phyloP scores from a whole-genome alignment of 2,113 vertebrate species.

The Lutjanus erythropterus region DNA sequence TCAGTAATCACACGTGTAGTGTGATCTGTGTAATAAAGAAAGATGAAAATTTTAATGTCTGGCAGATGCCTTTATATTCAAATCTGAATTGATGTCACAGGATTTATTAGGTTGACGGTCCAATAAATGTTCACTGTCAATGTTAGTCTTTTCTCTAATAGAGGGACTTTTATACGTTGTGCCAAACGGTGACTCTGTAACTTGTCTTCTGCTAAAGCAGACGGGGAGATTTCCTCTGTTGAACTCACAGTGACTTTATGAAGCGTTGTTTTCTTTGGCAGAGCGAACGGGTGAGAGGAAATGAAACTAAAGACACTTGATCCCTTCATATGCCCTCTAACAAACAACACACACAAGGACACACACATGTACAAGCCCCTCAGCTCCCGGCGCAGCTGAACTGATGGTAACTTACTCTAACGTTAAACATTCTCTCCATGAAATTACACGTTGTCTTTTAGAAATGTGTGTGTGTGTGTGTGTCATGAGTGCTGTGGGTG shows the following conservation, averaged over 20 bases:
- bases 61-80: neutral
- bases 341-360: constrained; percentile 22
- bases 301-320: constrained; percentile 70
- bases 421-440: constrained; percentile 6
- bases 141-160: too few relatives aligned
- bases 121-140: too few relatives aligned
- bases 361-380: neutral
- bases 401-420: constrained; percentile 13
- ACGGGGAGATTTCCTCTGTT: constrained; percentile 40
- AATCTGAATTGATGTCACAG: neutral
- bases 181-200: constrained; percentile 31
- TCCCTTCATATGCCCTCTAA: constrained; percentile 48
- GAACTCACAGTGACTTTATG: constrained; percentile 63
- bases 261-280: constrained; percentile 69
- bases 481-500: neutral
- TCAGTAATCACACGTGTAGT: neutral
- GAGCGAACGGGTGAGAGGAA: constrained; percentile 64
- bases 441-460: neutral
- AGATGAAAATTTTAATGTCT: neutral
- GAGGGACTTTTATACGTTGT: neutral
- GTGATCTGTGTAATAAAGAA: neutral
- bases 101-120: neutral
- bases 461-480: neutral
- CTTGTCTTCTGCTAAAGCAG: constrained; percentile 26
- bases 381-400: constrained; percentile 1